Evolutionary conservation across 2,113 vertebrate genomes (phyloP).

Genomic region (Oenanthe oenanthe): DNA sequence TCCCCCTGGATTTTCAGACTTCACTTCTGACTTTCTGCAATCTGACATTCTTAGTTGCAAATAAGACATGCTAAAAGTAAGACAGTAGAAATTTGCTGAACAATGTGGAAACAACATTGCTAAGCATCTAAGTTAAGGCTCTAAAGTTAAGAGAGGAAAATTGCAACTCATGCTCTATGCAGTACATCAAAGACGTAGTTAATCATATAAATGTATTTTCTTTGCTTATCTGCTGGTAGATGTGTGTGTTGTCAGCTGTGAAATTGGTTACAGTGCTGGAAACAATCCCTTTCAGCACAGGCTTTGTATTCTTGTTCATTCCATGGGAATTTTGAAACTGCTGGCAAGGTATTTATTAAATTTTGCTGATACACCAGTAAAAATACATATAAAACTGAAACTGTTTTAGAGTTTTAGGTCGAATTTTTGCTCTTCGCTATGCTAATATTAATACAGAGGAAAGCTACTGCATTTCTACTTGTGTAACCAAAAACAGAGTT

Average conservation of each 20-base stretch:
- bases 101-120: background rate
- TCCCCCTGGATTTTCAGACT: background rate
- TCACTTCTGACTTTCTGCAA: background rate
- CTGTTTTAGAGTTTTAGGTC: background rate
- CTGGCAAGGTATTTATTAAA: background rate
- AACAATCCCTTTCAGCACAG: conserved; percentile 23
- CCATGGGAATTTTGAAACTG: background rate
- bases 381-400: background rate
- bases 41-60: background rate
- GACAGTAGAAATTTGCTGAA: background rate
- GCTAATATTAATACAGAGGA: background rate
- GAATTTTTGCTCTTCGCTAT: background rate
- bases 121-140: background rate
- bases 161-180: background rate
- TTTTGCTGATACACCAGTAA: background rate
- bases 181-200: background rate
- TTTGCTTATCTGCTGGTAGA: conserved; percentile 36
- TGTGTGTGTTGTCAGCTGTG: background rate
- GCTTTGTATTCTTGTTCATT: background rate
- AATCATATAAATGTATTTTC: background rate
- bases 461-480: conserved; percentile 21
- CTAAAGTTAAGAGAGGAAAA: background rate
- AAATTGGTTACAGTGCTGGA: conserved; percentile 34
- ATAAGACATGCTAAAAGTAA: background rate
- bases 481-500: conserved; percentile 25